These are phyloP conservation scores for Archilochus colubris DNA, from an alignment of 2,113 vertebrate species.

Conservation along the genomic window DNA sequence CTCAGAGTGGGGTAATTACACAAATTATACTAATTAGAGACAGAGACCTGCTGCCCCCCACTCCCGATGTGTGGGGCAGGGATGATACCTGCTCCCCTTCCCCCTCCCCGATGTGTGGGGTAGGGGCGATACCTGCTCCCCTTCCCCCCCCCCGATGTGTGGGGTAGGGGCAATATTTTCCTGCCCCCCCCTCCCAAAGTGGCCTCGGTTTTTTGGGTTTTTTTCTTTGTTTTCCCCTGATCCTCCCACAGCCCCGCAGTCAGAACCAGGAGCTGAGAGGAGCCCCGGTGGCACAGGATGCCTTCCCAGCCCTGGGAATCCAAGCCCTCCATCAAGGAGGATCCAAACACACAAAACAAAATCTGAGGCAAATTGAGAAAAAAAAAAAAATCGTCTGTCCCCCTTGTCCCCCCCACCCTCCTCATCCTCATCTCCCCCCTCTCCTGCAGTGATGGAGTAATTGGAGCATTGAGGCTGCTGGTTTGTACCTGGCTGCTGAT, in stretches of 20 bases:
- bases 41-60: too few species aligned
- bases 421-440: background rate
- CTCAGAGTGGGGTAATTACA: too few species aligned
- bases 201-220: too few species aligned
- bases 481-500: constrained; percentile 40
- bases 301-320: background rate
- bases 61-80: too few species aligned
- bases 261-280: background rate
- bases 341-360: background rate
- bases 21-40: too few species aligned
- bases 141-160: too few species aligned
- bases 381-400: background rate
- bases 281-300: background rate
- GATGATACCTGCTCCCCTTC: too few species aligned
- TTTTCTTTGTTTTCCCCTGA: background rate
- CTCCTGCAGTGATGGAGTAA: background rate
- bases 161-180: too few species aligned
- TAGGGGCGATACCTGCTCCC: too few species aligned
- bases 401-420: background rate
- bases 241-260: rapidly evolving
- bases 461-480: background rate
- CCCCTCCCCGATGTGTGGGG: too few species aligned
- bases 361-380: background rate
- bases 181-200: too few species aligned
- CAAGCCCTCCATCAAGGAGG: background rate